Evolutionary conservation across 2,888 invertebrate genomes (phyloP).

Genomic region (Carabus problematicus): DNA sequence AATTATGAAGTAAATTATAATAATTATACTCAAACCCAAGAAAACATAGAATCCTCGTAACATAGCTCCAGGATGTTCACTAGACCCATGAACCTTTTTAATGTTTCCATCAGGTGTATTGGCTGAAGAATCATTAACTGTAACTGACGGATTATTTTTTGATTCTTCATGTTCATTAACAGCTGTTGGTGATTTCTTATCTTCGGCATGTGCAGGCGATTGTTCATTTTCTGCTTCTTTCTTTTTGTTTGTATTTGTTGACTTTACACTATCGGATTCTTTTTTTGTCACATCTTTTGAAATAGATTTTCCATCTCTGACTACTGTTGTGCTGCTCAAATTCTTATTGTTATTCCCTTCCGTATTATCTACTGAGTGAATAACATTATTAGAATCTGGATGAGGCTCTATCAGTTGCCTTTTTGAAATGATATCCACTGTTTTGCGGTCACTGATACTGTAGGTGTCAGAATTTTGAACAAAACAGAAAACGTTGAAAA

Average conservation of each 20-base stretch:
- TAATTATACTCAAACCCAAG: slow-evolving; percentile 47
- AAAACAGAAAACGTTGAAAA: slow-evolving; percentile 30
- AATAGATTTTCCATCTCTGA: no score
- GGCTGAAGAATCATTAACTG: not conserved
- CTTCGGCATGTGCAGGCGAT: not conserved
- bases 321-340: no score
- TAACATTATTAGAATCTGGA: no score
- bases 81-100: slow-evolving; percentile 2
- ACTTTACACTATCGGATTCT: no score
- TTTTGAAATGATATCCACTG: slow-evolving; percentile 10
- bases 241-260: no score
- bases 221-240: not conserved
- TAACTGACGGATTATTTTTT: not conserved
- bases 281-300: no score
- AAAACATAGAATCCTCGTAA: slow-evolving; percentile 50
- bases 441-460: slow-evolving; percentile 26
- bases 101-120: not conserved
- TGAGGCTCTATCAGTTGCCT: no score
- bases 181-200: not conserved
- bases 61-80: slow-evolving; percentile 46
- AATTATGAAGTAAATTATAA: slow-evolving; percentile 48
- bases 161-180: not conserved
- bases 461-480: slow-evolving; percentile 29
- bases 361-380: no score
- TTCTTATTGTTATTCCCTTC: no score